phyloP scores from a whole-genome alignment of 2,113 vertebrate genomes.

The Haemorhous mexicanus region DNA sequence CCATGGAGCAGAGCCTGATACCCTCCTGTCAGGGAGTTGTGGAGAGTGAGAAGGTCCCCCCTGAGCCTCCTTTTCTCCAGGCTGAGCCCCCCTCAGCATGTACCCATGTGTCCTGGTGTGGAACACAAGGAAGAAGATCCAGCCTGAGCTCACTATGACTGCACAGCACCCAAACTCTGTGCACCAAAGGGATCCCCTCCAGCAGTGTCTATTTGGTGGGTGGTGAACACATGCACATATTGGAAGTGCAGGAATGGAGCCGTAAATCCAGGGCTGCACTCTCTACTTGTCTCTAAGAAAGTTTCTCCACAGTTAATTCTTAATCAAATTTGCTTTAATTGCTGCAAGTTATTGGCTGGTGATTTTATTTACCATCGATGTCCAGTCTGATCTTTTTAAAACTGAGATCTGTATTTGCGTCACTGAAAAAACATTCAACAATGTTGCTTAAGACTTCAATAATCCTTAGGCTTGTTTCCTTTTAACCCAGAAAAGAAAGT shows the following conservation, averaged over 20 bases:
- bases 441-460: slow-evolving; percentile 47
- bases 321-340: slow-evolving; percentile 59
- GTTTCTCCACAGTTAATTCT: slow-evolving; percentile 52
- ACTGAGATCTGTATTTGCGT: slow-evolving; percentile 38
- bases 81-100: neutral
- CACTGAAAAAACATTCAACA: slow-evolving; percentile 50
- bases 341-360: neutral
- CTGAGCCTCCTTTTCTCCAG: neutral
- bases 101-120: neutral
- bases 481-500: slow-evolving; percentile 46
- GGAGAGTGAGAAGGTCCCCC: neutral
- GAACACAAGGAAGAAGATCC: neutral
- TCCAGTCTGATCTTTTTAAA: slow-evolving; percentile 35
- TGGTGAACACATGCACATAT: neutral
- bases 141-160: neutral
- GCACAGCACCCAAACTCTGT: neutral
- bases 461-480: slow-evolving; percentile 43
- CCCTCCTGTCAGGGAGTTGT: neutral
- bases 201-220: accelerated
- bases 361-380: slow-evolving; percentile 37
- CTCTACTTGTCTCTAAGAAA: slow-evolving; percentile 24
- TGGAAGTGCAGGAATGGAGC: neutral
- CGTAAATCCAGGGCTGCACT: neutral
- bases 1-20: neutral
- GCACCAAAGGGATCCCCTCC: neutral